Conservation (phyloP, 2,113 vertebrate genomes). For the Phyllostomus discolor region DNA sequence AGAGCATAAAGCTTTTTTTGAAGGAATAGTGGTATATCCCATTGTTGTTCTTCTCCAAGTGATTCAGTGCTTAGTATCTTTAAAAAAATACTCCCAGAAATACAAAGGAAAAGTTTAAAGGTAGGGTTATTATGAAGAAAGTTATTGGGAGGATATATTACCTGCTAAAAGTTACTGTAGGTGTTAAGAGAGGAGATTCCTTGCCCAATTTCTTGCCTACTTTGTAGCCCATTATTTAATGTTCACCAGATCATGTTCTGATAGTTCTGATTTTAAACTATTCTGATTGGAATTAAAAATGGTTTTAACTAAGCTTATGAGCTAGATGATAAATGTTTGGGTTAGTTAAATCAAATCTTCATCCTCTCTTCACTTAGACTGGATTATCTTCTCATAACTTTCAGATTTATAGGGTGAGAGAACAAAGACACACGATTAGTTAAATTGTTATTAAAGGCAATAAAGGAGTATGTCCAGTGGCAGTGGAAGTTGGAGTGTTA, state of each 20-base stretch:
- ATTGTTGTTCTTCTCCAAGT: neutral
- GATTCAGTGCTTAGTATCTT: neutral
- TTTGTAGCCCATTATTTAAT: neutral
- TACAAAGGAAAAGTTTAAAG: neutral
- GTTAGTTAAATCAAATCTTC: neutral
- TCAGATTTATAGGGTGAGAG: neutral
- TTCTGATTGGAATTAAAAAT: neutral
- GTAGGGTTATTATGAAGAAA: neutral
- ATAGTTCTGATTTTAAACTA: neutral
- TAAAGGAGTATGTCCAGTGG: neutral
- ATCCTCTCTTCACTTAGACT: neutral
- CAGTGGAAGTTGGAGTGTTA: too few relatives aligned
- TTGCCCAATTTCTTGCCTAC: neutral
- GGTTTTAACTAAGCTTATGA: neutral
- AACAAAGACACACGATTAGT: neutral
- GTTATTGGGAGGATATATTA: neutral
- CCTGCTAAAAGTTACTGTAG: neutral
- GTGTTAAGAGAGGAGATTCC: neutral
- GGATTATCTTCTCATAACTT: neutral
- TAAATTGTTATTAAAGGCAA: neutral
- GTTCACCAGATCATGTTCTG: neutral
- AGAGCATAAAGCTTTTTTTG: neutral
- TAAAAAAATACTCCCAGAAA: neutral
- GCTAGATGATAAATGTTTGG: neutral
- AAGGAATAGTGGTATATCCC: neutral